Percentiles rank a stretch among this genome's conserved stretches.
Evolutionary conservation across 2,888 invertebrate genomes (phyloP).

Genomic region (Dasypolia templi): DNA sequence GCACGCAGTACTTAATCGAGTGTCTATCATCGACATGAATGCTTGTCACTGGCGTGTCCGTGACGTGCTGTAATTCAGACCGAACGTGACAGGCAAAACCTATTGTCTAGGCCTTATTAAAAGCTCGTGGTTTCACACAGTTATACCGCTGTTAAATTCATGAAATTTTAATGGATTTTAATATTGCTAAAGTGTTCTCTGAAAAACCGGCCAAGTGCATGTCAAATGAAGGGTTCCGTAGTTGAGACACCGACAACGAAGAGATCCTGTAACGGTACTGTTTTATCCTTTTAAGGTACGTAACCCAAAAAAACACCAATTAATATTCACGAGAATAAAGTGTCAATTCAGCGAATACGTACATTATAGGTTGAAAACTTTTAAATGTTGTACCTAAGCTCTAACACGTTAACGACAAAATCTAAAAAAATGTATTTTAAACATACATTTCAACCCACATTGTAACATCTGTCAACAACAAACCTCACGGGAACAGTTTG

Average conservation of each 20-base stretch:
- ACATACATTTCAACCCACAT: background rate
- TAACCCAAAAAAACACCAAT: background rate
- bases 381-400: background rate
- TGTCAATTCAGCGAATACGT: background rate
- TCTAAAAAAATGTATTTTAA: background rate
- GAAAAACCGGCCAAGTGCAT: no score
- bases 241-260: no score
- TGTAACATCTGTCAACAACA: conserved; percentile 14
- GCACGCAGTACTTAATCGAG: conserved; percentile 59
- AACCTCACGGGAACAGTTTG: conserved; percentile 22
- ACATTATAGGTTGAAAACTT: background rate
- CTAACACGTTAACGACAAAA: background rate
- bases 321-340: background rate
- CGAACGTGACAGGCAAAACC: conserved; percentile 57
- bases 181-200: background rate
- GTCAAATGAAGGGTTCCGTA: no score
- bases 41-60: conserved; percentile 61
- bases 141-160: conserved; percentile 44
- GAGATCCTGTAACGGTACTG: no score
- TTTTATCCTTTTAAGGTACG: no score
- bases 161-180: conserved; percentile 17
- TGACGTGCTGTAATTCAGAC: conserved; percentile 56
- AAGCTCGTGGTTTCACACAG: conserved; percentile 47
- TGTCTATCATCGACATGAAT: conserved; percentile 64
- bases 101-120: conserved; percentile 61